Conservation (phyloP, 2,888 invertebrate genomes). For the Nycteola revayana region DNA sequence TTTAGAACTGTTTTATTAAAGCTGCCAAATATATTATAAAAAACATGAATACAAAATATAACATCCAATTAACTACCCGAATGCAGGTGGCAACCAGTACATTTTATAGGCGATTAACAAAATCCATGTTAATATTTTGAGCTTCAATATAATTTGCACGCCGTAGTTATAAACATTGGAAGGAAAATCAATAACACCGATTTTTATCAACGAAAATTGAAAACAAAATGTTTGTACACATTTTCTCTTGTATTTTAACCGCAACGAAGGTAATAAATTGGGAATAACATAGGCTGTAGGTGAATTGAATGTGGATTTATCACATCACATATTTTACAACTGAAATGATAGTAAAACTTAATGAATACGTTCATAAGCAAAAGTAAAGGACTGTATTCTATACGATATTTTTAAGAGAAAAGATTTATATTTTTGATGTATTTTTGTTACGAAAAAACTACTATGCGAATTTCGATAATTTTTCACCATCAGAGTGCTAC, state of each 20-base stretch:
- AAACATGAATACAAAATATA: no score
- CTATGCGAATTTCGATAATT: no score
- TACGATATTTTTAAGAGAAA: no score
- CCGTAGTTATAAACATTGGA: conserved; percentile 7
- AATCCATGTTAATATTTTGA: conserved; percentile 11
- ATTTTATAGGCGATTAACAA: conserved; percentile 13
- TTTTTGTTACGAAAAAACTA: no score
- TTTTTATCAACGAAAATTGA: conserved; percentile 23
- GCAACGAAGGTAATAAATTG: conserved; percentile 25
- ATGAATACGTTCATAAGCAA: no score
- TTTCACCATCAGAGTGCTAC: no score
- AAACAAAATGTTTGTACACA: conserved; percentile 7
- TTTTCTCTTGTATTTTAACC: conserved; percentile 7
- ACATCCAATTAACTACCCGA: conserved; percentile 4
- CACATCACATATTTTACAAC: no score
- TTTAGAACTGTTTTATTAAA: no score
- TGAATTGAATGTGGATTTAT: conserved; percentile 25
- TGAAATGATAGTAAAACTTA: no score
- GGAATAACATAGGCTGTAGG: conserved; percentile 22
- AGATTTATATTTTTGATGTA: no score
- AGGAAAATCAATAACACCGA: conserved; percentile 19
- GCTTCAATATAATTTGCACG: conserved; percentile 15
- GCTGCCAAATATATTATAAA: no score
- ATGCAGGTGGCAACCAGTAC: conserved; percentile 17
- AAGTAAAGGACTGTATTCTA: no score